These are phyloP conservation scores for Larimichthys crocea DNA, from an alignment of 2,113 vertebrate species.

Conservation along the genomic window DNA sequence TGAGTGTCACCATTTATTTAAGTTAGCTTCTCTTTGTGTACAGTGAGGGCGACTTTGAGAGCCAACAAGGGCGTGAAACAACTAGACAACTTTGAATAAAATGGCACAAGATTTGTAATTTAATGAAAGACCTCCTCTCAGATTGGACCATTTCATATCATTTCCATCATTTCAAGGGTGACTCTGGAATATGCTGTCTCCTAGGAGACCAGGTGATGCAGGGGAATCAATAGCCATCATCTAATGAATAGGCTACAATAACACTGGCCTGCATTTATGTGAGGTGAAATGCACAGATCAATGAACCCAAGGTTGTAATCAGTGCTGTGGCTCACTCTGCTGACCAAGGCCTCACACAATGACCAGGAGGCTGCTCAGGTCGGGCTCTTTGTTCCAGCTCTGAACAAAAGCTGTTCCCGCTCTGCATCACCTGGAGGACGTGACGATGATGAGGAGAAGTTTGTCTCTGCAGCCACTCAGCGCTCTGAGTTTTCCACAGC, in stretches of 20 bases:
- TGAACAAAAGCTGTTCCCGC: background rate
- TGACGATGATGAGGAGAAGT: conserved; percentile 1
- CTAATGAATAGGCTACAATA: conserved; percentile 42
- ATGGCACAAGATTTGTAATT: background rate
- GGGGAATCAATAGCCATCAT: conserved; percentile 36
- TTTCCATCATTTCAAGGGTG: background rate
- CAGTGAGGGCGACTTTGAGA: background rate
- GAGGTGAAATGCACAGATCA: conserved; percentile 24
- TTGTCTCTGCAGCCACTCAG: background rate
- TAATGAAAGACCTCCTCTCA: too few relatives aligned
- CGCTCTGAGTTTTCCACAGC: background rate
- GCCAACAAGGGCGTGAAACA: background rate
- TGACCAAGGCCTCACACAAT: conserved; percentile 17
- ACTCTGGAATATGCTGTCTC: background rate
- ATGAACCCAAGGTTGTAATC: conserved; percentile 38
- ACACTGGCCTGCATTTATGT: background rate
- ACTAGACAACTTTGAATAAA: background rate
- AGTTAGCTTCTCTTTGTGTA: background rate
- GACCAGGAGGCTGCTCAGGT: background rate
- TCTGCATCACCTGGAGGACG: conserved; percentile 28
- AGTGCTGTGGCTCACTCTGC: conserved; percentile 16
- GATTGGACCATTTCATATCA: background rate
- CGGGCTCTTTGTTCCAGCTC: background rate
- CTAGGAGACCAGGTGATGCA: background rate
- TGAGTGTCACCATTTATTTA: conserved; percentile 11